Conservation (phyloP, 2,888 invertebrate genomes). For the Caenorhabditis imperialis region DNA sequence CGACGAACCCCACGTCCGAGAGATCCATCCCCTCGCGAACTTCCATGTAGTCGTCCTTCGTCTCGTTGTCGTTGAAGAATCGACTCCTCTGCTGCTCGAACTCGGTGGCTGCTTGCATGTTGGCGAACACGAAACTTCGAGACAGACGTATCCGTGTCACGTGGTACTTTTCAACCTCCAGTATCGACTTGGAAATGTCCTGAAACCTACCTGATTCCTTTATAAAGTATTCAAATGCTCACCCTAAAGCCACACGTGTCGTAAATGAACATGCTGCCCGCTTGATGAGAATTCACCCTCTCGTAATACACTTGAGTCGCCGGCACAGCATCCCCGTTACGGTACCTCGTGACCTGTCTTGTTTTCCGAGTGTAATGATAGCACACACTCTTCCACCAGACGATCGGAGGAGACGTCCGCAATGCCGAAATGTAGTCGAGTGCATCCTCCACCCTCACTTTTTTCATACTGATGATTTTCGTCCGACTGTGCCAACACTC, state of each 20-base stretch:
- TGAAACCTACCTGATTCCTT: conserved; percentile 6
- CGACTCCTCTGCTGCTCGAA: conserved; percentile 87
- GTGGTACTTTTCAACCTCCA: conserved; percentile 51
- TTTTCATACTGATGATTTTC: conserved; percentile 83
- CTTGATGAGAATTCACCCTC: conserved; percentile 86
- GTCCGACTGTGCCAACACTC: conserved; percentile 89
- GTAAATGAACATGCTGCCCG: conserved; percentile 86
- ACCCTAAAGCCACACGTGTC: conserved; percentile 83
- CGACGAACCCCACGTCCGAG: conserved; percentile 77
- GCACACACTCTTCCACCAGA: conserved; percentile 91
- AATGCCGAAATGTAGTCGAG: conserved; percentile 84
- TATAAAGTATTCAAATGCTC: conserved; percentile 4
- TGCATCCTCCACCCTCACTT: conserved; percentile 84
- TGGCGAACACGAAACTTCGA: conserved; percentile 85
- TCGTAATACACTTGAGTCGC: conserved; percentile 89
- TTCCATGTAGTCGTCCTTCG: conserved; percentile 89
- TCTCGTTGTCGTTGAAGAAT: conserved; percentile 87
- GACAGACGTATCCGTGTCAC: conserved; percentile 56
- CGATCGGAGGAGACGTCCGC: conserved; percentile 85
- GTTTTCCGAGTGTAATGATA: conserved; percentile 87
- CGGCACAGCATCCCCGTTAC: conserved; percentile 88
- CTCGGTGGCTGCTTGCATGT: conserved; percentile 84
- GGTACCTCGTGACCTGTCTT: conserved; percentile 81
- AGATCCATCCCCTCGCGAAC: conserved; percentile 85
- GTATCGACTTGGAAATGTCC: conserved; percentile 60